These are phyloP conservation scores for Xestia ashworthii DNA, from an alignment of 2,888 invertebrate species.

Conservation along the genomic window DNA sequence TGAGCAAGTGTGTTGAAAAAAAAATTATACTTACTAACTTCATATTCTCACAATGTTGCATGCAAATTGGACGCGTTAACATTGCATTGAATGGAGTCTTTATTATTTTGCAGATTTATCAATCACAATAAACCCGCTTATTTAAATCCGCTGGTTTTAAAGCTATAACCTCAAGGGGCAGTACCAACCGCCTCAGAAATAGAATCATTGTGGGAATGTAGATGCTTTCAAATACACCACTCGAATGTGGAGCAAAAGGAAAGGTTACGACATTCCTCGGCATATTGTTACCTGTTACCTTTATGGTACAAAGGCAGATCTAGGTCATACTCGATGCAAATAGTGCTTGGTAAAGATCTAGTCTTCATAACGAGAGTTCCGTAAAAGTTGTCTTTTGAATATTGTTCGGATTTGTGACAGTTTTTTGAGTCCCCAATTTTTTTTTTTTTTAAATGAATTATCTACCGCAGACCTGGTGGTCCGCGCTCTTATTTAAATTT, in stretches of 20 bases:
- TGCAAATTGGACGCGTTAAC: background rate
- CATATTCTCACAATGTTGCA: background rate
- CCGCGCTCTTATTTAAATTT: too few relatives aligned
- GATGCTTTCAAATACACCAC: slow-evolving; percentile 68
- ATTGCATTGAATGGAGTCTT: background rate
- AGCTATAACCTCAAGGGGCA: slow-evolving; percentile 66
- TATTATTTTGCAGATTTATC: background rate
- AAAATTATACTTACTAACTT: too few relatives aligned
- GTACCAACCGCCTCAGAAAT: slow-evolving; percentile 63
- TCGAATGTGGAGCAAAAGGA: slow-evolving; percentile 51
- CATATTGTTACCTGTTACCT: slow-evolving; percentile 23
- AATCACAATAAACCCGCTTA: slow-evolving; percentile 9
- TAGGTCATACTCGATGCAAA: background rate
- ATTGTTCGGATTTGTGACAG: background rate
- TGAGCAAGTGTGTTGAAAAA: too few relatives aligned
- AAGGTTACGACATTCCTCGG: slow-evolving; percentile 36
- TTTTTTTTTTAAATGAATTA: too few relatives aligned
- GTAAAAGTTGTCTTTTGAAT: background rate
- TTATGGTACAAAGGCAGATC: background rate
- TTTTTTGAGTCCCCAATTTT: background rate
- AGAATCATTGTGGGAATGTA: slow-evolving; percentile 71
- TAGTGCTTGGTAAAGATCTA: background rate
- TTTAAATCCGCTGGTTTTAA: slow-evolving; percentile 46
- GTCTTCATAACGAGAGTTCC: background rate
- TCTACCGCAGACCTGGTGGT: too few relatives aligned